phyloP scores from a whole-genome alignment of 2,113 vertebrate species.

The Vicugna pacos region DNA sequence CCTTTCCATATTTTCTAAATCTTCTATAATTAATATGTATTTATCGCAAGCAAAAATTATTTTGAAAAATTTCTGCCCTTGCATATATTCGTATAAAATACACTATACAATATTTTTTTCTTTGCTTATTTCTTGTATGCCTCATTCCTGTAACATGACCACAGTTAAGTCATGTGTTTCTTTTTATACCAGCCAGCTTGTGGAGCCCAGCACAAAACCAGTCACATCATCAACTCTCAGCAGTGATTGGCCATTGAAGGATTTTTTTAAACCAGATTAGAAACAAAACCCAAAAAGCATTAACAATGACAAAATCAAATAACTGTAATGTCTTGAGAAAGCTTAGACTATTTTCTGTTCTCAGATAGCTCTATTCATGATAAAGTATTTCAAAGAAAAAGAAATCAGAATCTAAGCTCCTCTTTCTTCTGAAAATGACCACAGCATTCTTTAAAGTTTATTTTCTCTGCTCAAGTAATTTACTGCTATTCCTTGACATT shows the following conservation, averaged over 20 bases:
- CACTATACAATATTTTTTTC: not conserved
- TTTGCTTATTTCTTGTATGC: not conserved
- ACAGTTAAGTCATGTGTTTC: not conserved
- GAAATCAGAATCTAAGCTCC: not conserved
- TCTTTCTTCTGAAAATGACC: constrained; percentile 34
- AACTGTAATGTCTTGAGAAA: not conserved
- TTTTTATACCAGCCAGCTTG: not conserved
- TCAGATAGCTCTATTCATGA: not conserved
- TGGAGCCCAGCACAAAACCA: not conserved
- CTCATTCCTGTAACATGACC: constrained; percentile 7
- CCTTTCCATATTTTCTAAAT: not conserved
- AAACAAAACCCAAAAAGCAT: not conserved
- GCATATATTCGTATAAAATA: not conserved
- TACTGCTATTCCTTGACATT: not conserved
- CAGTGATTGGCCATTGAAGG: not conserved
- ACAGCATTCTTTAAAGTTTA: not conserved
- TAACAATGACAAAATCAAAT: not conserved
- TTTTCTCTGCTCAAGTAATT: constrained; percentile 17
- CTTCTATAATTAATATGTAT: not conserved
- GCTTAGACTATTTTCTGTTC: not conserved
- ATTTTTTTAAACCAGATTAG: not conserved
- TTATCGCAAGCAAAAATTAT: not conserved
- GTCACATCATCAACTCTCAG: not conserved
- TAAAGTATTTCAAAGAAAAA: constrained; percentile 28
- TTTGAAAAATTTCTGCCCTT: not conserved